Conservation (phyloP, 2,797 vertebrate species). For the Lacerta agilis region DNA sequence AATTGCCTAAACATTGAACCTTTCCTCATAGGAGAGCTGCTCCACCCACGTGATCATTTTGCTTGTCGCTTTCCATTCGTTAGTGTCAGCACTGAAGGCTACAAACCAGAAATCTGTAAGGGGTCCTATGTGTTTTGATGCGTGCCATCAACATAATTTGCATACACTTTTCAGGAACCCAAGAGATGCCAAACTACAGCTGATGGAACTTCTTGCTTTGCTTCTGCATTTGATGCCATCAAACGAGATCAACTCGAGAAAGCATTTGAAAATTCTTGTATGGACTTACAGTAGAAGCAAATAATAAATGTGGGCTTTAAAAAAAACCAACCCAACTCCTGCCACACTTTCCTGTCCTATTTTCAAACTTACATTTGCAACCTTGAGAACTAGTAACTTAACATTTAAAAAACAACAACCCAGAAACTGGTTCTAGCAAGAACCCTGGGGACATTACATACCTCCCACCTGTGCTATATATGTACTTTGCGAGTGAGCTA, state of each 20-base stretch:
- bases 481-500: background rate
- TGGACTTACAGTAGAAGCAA: background rate
- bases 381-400: background rate
- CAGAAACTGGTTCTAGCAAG: background rate
- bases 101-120: background rate
- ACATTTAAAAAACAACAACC: too few relatives aligned
- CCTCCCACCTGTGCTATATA: slow-evolving; percentile 5
- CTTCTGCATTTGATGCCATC: background rate
- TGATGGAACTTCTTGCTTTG: background rate
- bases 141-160: background rate
- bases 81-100: background rate
- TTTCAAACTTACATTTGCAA: background rate
- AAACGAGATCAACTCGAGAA: background rate
- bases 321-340: background rate
- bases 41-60: too few relatives aligned
- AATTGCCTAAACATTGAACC: too few relatives aligned
- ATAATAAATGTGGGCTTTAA: background rate
- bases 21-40: too few relatives aligned
- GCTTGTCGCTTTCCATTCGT: too few relatives aligned
- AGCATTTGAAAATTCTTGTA: background rate
- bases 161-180: background rate
- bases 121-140: background rate
- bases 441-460: background rate
- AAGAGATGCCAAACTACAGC: background rate
- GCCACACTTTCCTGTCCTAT: background rate